A percentile compares a stretch with the other conserved stretches of the same genome.
Evolutionary conservation across 2,888 invertebrate genomes (phyloP).

Genomic region (Temnothorax rugatulus): DNA sequence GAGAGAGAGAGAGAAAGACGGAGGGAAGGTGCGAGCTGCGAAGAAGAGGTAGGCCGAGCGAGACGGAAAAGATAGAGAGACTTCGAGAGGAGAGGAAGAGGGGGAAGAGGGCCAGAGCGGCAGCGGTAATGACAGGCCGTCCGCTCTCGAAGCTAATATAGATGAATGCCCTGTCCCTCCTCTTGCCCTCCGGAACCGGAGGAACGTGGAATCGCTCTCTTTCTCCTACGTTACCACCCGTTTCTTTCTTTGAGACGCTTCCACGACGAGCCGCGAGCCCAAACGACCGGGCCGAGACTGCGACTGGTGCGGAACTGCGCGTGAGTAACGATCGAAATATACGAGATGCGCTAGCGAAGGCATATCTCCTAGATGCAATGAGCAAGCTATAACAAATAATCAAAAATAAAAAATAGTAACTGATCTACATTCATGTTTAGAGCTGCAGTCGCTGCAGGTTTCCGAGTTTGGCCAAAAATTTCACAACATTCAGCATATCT

Average conservation of each 20-base stretch:
- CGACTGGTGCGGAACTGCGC: constrained; percentile 9
- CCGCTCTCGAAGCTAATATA: constrained; percentile 86
- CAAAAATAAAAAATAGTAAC: background rate
- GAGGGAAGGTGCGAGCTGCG: constrained; percentile 60
- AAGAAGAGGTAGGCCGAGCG: constrained; percentile 59
- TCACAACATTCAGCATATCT: background rate
- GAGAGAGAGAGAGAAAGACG: constrained; percentile 29
- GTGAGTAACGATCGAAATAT: constrained; percentile 15
- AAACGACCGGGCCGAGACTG: constrained; percentile 23
- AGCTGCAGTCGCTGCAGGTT: background rate
- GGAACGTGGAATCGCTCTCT: constrained; percentile 75
- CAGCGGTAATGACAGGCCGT: constrained; percentile 86
- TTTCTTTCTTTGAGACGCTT: constrained; percentile 29
- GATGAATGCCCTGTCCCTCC: constrained; percentile 86
- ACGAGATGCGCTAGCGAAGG: background rate
- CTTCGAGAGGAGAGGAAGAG: constrained; percentile 56
- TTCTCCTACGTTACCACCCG: constrained; percentile 54
- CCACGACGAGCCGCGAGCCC: constrained; percentile 39
- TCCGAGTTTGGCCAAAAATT: background rate
- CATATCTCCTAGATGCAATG: background rate
- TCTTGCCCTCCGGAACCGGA: constrained; percentile 82
- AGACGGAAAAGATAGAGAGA: constrained; percentile 63
- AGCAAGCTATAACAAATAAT: background rate
- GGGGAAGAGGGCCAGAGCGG: constrained; percentile 78
- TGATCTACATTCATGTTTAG: background rate